Evolutionary conservation across 30 jellyfish, hydroid and myxozoan genomes (phyloP).

Genomic region (Phacellophora camtschatica): DNA sequence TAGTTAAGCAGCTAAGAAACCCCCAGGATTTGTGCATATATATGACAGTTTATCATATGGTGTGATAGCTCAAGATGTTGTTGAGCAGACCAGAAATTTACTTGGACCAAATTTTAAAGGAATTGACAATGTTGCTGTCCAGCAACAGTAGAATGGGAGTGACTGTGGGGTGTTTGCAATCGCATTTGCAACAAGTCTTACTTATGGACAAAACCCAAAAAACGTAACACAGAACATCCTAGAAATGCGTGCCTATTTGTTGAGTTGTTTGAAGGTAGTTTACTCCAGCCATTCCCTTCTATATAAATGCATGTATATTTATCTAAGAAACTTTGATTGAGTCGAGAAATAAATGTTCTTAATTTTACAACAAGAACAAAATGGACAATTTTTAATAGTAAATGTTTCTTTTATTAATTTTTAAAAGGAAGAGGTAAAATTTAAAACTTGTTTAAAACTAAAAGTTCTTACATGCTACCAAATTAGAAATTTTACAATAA

Average conservation of each 20-base stretch:
- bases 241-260: conserved; percentile 24
- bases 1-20: background rate
- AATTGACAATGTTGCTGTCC: background rate
- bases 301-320: too few species aligned
- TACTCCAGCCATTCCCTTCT: too few species aligned
- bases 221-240: background rate
- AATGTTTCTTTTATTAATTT: too few species aligned
- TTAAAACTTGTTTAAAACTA: too few species aligned
- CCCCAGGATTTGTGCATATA: background rate
- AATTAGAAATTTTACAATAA: too few species aligned
- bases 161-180: conserved; percentile 61
- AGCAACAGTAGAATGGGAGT: conserved; percentile 31
- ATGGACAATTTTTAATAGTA: too few species aligned
- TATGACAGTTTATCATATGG: conserved; percentile 33
- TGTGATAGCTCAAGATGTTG: background rate
- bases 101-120: background rate
- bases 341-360: too few species aligned
- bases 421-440: too few species aligned
- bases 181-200: conserved; percentile 42
- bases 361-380: too few species aligned
- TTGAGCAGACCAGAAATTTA: background rate
- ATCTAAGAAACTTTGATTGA: too few species aligned
- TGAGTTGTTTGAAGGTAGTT: background rate
- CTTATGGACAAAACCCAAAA: conserved; percentile 3
- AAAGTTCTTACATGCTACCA: too few species aligned